Evolutionary conservation across 2,888 invertebrate species (phyloP).

Genomic region (Phanerotoma sp.): DNA sequence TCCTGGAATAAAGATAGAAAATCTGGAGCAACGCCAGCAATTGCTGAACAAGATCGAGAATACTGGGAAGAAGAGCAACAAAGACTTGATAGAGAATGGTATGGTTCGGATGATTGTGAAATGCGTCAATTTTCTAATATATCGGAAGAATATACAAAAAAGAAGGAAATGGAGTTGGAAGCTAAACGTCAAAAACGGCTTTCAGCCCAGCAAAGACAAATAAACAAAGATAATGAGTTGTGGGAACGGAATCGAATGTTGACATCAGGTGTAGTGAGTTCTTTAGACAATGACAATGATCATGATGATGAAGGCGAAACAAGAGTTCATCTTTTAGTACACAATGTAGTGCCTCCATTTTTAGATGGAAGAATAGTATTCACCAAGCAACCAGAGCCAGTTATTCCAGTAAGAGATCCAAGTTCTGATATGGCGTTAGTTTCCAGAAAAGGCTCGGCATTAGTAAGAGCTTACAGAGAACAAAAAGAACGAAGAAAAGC

Average conservation of each 20-base stretch:
- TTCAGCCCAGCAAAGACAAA: constrained; percentile 94
- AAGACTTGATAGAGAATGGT: constrained; percentile 83
- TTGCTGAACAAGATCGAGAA: constrained; percentile 67
- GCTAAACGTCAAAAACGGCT: constrained; percentile 87
- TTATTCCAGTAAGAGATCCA: constrained; percentile 95
- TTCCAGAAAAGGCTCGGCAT: constrained; percentile 88
- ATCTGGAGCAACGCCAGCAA: constrained; percentile 66
- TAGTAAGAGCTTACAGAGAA: constrained; percentile 89
- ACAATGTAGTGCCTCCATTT: constrained; percentile 98
- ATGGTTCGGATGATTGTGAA: constrained; percentile 92
- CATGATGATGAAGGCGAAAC: constrained; percentile 95
- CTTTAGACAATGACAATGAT: constrained; percentile 85
- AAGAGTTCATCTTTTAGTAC: constrained; percentile 92
- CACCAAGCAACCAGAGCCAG: constrained; percentile 98
- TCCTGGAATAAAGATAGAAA: constrained; percentile 72
- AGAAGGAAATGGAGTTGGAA: constrained; percentile 91
- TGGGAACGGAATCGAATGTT: constrained; percentile 99
- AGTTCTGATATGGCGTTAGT: constrained; percentile 97
- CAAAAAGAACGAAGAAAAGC: constrained; percentile 96
- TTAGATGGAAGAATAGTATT: constrained; percentile 96
- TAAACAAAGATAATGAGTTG: constrained; percentile 96
- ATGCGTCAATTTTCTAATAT: constrained; percentile 89
- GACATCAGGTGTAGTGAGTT: constrained; percentile 90
- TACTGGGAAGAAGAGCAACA: constrained; percentile 91
- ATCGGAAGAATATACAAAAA: constrained; percentile 88